Percentiles rank a stretch among this genome's conserved stretches.
Conservation (phyloP, 2,797 vertebrate species). For the Chaetodon trifasciatus region DNA sequence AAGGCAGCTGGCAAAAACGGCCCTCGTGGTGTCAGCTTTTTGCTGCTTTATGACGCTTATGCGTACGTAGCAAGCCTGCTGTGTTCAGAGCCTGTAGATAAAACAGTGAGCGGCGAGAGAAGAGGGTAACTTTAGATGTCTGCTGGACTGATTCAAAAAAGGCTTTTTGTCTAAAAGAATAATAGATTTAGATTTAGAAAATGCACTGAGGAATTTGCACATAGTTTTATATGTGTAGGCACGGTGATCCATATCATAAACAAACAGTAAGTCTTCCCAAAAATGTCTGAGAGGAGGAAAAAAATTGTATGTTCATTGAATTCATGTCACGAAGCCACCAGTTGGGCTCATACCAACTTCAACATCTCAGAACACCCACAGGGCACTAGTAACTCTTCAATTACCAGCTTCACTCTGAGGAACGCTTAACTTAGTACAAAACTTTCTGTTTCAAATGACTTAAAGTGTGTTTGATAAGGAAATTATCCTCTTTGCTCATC, state of each 20-base stretch:
- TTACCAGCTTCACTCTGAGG: conserved; percentile 86
- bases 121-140: conserved; percentile 31
- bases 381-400: conserved; percentile 71
- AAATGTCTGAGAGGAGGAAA: conserved; percentile 21
- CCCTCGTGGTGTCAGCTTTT: conserved; percentile 75
- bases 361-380: conserved; percentile 65
- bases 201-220: background rate
- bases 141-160: conserved; percentile 5
- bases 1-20: conserved; percentile 71
- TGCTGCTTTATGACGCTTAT: conserved; percentile 57
- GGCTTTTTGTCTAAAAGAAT: background rate
- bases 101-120: conserved; percentile 42
- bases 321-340: conserved; percentile 54
- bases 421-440: conserved; percentile 90
- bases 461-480: conserved; percentile 91
- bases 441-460: conserved; percentile 91
- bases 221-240: background rate
- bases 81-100: conserved; percentile 19
- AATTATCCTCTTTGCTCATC: conserved; percentile 90
- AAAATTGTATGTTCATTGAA: conserved; percentile 19
- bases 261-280: conserved; percentile 10
- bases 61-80: conserved; percentile 41
- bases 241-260: background rate
- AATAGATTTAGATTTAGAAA: background rate
- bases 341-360: conserved; percentile 53